Percentiles rank a stretch among this genome's conserved stretches.
Evolutionary conservation across 2,113 vertebrate genomes (phyloP).

Genomic region (Entomyzon cyanotis): DNA sequence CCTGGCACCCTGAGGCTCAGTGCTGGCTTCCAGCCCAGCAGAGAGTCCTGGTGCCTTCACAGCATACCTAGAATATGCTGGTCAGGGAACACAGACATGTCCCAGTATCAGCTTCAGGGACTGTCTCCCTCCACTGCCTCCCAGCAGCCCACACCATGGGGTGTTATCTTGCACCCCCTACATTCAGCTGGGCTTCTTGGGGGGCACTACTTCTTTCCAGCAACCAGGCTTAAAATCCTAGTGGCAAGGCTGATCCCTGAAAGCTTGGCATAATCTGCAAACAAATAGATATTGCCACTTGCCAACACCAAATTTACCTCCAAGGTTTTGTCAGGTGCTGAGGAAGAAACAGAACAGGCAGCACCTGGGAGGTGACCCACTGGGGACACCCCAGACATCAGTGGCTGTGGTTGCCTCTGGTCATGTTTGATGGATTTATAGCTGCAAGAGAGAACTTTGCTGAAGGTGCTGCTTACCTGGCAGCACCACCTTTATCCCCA

Average conservation of each 20-base stretch:
- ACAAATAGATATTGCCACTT: neutral
- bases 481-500: conserved; percentile 69
- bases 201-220: neutral
- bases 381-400: neutral
- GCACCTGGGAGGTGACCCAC: neutral
- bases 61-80: neutral
- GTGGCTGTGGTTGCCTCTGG: neutral
- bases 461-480: conserved; percentile 74
- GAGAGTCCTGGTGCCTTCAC: neutral
- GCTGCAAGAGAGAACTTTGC: neutral
- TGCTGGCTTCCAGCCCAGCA: neutral
- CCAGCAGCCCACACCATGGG: neutral
- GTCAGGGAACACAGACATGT: too few species aligned
- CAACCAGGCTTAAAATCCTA: neutral
- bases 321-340: neutral
- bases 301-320: neutral
- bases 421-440: neutral
- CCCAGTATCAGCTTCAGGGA: neutral
- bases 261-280: neutral
- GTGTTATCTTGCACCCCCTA: rapidly evolving
- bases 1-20: neutral
- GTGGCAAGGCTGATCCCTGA: neutral
- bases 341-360: neutral
- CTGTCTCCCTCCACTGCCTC: neutral
- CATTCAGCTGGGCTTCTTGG: neutral